phyloP scores from a whole-genome alignment of 2,888 invertebrate genomes.

The Philhelius pedissequus region DNA sequence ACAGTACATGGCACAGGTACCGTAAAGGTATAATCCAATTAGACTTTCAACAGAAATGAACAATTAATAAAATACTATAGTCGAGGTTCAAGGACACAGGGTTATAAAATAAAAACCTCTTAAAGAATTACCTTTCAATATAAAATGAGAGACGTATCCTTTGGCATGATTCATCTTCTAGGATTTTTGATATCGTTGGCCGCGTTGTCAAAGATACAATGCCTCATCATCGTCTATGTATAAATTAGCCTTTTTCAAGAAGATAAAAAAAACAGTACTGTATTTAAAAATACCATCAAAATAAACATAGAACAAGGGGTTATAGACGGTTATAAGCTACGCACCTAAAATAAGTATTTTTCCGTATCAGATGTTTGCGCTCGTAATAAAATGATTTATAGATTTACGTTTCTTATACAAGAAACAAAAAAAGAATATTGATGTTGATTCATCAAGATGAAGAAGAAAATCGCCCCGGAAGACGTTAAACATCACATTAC shows the following conservation, averaged over 20 bases:
- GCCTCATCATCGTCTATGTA: neutral
- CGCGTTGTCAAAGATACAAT: neutral
- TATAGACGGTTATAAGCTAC: neutral
- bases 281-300: slow-evolving; percentile 3
- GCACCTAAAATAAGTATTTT: slow-evolving; percentile 16
- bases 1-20: neutral
- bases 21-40: neutral
- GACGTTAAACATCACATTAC: slow-evolving; percentile 45
- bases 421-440: neutral
- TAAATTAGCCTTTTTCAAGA: neutral
- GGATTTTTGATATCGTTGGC: neutral
- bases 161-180: neutral
- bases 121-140: neutral
- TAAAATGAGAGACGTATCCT: neutral
- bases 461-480: slow-evolving; percentile 39
- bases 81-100: neutral
- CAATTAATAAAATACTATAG: neutral
- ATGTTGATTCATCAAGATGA: slow-evolving; percentile 14
- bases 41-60: neutral
- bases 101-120: neutral
- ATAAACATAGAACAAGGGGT: neutral
- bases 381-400: slow-evolving; percentile 29
- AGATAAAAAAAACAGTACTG: neutral
- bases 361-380: slow-evolving; percentile 28
- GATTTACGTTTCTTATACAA: neutral